These are phyloP conservation scores for Podiceps cristatus DNA, from an alignment of 2,113 vertebrate genomes.

Conservation along the genomic window DNA sequence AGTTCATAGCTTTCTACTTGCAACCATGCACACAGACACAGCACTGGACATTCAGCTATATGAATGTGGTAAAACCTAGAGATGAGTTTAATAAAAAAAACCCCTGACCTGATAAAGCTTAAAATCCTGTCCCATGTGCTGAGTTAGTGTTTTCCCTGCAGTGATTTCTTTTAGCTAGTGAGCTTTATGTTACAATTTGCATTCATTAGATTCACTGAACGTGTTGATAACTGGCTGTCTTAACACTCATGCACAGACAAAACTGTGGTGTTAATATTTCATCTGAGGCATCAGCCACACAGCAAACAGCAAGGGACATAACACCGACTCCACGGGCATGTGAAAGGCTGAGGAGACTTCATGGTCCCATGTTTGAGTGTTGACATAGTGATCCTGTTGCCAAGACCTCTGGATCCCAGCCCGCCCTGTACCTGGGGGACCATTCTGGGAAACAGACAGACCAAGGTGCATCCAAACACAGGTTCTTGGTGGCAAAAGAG, in stretches of 20 bases:
- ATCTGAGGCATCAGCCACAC: neutral
- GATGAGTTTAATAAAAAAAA: neutral
- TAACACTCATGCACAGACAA: neutral
- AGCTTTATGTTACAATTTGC: neutral
- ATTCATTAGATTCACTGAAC: neutral
- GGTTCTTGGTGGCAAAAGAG: neutral
- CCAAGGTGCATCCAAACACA: neutral
- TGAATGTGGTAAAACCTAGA: neutral
- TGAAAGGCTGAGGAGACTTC: neutral
- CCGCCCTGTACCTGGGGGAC: neutral
- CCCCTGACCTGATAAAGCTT: neutral
- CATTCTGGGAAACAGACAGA: neutral
- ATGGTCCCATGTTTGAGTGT: neutral
- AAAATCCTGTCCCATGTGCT: neutral
- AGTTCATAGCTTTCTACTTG: neutral
- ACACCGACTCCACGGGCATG: neutral
- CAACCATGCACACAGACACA: neutral
- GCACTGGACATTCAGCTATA: neutral
- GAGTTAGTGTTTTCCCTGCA: neutral
- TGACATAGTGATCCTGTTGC: neutral
- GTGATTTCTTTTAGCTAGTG: neutral
- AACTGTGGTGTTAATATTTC: neutral
- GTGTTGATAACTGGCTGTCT: neutral
- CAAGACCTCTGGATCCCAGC: neutral
- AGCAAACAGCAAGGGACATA: neutral